Base-by-base conservation (phyloP, 2,113 vertebrate genomes). In the Sylvia atricapilla region DNA sequence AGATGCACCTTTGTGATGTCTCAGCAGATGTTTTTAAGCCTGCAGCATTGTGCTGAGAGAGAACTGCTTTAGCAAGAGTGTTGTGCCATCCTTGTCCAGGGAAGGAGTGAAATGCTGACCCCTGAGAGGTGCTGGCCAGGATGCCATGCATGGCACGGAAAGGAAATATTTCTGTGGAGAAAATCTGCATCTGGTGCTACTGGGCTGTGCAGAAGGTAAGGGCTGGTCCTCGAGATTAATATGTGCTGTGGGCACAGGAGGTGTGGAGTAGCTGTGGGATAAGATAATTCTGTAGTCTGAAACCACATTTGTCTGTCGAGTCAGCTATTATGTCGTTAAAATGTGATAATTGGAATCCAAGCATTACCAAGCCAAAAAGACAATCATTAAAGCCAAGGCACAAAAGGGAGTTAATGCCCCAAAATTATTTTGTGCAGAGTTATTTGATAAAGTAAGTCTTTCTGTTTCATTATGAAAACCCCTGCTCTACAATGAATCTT, bases 401-500 rank as follows among this genome's bases (percentile, higher is more conserved):
- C 44, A 84, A 93, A 90, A 33, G 86, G 79, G 73, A 90, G 49
- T 72, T 90, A 90, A 92, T 96, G 89, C 76, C 81, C 44, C 79
- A 75, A 64, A 91, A 92, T 46, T 58, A 31, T 78, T 95, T 75
- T 75, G 28, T 64, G 83, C 33, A 24, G 68, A 95, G 53, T 50
- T 86, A 75, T 95, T 92, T 60, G 49, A 92, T 37, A 86, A 90
- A 86, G 64, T 77, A 74, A 85, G 78, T 77, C 43, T 69, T 95
- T 86, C 84, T 87, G 23, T 37, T 94, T 95, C 70, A 22, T 72
- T 79, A 47, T 62, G 52, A 82, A 93, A 94, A 64, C 41, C 41
- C 23, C 28, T 56, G 25, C 44, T 89, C 59, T 75, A 52, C 68
- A 81, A 81, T 46, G 73, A 55, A 64, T 95, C 86, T 88, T 88